Base-by-base conservation (phyloP, 2,113 vertebrate genomes). In the Dasyurus viverrinus region DNA sequence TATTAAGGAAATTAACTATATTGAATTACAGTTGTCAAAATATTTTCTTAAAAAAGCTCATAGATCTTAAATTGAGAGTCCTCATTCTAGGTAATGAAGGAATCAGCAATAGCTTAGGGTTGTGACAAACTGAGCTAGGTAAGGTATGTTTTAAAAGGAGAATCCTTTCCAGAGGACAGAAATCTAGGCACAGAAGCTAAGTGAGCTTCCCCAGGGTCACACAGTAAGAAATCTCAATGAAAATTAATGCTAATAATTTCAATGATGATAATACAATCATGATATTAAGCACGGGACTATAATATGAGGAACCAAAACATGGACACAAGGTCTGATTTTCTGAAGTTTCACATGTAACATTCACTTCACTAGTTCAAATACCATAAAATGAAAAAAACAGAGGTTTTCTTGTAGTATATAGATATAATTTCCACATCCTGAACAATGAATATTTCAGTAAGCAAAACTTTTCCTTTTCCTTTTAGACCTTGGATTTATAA, bases 351-450 rank as follows among this genome's bases (percentile, higher is more conserved):
- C 2, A 10, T 68, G 24, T 55, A 68, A 36, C 30, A 68, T 91
- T 93, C 50, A 84, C 48, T 93, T 95, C 90, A 48, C 46, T 84
- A 94, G 76, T 89, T 30, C 57, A 91, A 97, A 68, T 14, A 68
- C 55, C 25, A 55, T 47, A 26, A 91, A 91, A 90, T 27, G 3
- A 24, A 55, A 4, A 93, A 96, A 93, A 46, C 42, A 53, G 46
- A 46, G 53, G 0, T 60, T 8, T 91, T 26, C 76, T 10, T 3
- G 47, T 47, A 46, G 53, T 50, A 23, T 53, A 36, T 0, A 46
- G 16, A 19, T 50, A 11, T 30, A 12, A 25, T 11, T 1, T 42
- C 57, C 36, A 76, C 54, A 60, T 19, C 30, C 52, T 84, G 84
- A 84, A 8, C n/a, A 96, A 54, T 8, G 54, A 46, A 84, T 27